A percentile compares a stretch with the other conserved stretches of the same genome.
These are phyloP conservation scores for Sorex maritimensis DNA, from an alignment of 2,797 vertebrate species.

Conservation along the genomic window DNA sequence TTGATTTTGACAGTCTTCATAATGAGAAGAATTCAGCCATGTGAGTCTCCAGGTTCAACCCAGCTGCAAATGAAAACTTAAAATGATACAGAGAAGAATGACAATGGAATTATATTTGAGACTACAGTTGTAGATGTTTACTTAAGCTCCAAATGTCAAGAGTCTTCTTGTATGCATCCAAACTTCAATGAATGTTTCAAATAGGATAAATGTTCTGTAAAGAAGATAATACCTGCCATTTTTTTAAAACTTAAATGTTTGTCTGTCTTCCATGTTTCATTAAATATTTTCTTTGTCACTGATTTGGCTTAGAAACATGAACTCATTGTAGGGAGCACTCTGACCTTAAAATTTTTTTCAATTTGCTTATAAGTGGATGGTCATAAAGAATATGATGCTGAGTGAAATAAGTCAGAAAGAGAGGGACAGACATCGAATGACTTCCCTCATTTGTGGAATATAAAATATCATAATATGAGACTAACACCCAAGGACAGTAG, in stretches of 20 bases:
- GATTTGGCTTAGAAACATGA: neutral
- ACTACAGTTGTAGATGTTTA: neutral
- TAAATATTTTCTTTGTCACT: neutral
- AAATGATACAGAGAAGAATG: neutral
- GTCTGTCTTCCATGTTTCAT: neutral
- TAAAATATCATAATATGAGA: too few relatives aligned
- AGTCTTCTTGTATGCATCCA: too few relatives aligned
- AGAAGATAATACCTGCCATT: neutral
- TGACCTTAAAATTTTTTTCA: neutral
- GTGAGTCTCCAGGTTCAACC: neutral
- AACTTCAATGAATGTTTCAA: too few relatives aligned
- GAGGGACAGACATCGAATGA: too few relatives aligned
- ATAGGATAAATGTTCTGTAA: too few relatives aligned
- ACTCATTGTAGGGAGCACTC: neutral
- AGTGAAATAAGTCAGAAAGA: too few relatives aligned
- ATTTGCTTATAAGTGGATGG: too few relatives aligned
- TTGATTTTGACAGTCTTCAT: neutral
- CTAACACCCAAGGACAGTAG: too few relatives aligned
- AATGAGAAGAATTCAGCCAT: neutral
- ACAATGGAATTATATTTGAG: neutral
- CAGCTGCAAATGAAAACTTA: neutral
- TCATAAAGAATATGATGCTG: too few relatives aligned
- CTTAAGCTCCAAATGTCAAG: too few relatives aligned
- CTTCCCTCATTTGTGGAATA: too few relatives aligned
- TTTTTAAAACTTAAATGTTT: constrained; percentile 50